phyloP scores from a whole-genome alignment of 2,888 invertebrate species.

The Metallyticus violacea region DNA sequence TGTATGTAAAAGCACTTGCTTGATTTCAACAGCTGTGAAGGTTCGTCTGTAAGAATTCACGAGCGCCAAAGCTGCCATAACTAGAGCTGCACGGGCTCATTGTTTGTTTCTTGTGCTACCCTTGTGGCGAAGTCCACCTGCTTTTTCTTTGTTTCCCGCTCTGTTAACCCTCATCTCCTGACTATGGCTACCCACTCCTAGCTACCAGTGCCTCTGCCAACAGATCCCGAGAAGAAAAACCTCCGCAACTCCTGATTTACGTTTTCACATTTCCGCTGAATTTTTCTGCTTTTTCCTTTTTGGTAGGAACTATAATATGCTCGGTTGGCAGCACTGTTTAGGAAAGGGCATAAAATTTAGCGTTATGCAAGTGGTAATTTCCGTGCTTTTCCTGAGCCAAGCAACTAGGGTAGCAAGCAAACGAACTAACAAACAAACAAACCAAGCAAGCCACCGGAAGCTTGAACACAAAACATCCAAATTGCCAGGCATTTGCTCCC shows the following conservation, averaged over 20 bases:
- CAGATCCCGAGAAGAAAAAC: conserved; percentile 3
- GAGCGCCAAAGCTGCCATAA: too few species aligned
- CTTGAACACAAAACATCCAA: conserved; percentile 30
- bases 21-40: too few species aligned
- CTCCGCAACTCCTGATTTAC: conserved; percentile 21
- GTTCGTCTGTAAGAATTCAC: too few species aligned
- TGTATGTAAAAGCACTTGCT: too few species aligned
- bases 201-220: neutral
- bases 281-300: neutral
- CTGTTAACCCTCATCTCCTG: too few species aligned
- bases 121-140: neutral
- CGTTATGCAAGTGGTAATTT: conserved; percentile 32
- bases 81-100: neutral
- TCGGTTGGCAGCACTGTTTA: conserved; percentile 28
- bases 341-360: conserved; percentile 31
- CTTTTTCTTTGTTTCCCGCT: neutral
- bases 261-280: conserved; percentile 25
- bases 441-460: conserved; percentile 3
- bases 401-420: conserved; percentile 11
- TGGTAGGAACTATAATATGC: conserved; percentile 27
- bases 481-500: conserved; percentile 31
- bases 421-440: conserved; percentile 9
- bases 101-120: neutral
- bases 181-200: neutral
- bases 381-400: conserved; percentile 23